Percentiles rank a stretch among this genome's conserved stretches.
phyloP scores from a whole-genome alignment of 2,888 invertebrate genomes.

The Thecophora atra region DNA sequence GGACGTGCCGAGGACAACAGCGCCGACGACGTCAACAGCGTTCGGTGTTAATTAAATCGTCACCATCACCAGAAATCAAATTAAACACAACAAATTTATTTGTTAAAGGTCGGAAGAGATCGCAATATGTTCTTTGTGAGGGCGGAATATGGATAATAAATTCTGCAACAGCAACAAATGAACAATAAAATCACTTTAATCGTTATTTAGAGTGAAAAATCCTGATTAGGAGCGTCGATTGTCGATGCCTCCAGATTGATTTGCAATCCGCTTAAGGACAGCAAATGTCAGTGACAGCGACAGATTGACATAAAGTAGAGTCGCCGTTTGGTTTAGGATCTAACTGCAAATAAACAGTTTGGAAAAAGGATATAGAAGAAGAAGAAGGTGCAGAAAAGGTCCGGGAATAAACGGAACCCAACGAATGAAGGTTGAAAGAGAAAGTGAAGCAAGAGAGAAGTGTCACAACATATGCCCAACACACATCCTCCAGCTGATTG shows the following conservation, averaged over 20 bases:
- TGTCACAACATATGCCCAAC: conserved; percentile 31
- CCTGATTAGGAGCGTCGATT: conserved; percentile 31
- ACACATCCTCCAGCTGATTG: not conserved
- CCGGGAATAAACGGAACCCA: not conserved
- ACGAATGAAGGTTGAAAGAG: too few relatives aligned
- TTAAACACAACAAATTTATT: too few relatives aligned
- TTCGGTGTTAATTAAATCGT: not conserved
- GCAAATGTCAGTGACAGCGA: conserved; percentile 6
- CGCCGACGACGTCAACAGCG: not conserved
- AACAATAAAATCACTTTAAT: conserved; percentile 2
- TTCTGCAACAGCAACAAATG: conserved; percentile 2
- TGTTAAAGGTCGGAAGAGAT: not conserved
- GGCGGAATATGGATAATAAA: not conserved
- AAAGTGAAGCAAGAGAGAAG: not conserved
- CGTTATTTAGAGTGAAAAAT: conserved; percentile 24
- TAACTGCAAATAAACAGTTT: too few relatives aligned
- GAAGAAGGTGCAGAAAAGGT: too few relatives aligned
- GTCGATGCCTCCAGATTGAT: conserved; percentile 14
- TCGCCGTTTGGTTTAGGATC: too few relatives aligned
- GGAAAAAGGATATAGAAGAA: too few relatives aligned
- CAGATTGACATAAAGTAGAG: conserved; percentile 5
- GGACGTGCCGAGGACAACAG: conserved; percentile 1
- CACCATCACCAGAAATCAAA: not conserved
- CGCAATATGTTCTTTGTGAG: too few relatives aligned
- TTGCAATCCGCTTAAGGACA: conserved; percentile 32